Conservation (phyloP, 2,113 vertebrate genomes). For the Pachycephala philippinensis region DNA sequence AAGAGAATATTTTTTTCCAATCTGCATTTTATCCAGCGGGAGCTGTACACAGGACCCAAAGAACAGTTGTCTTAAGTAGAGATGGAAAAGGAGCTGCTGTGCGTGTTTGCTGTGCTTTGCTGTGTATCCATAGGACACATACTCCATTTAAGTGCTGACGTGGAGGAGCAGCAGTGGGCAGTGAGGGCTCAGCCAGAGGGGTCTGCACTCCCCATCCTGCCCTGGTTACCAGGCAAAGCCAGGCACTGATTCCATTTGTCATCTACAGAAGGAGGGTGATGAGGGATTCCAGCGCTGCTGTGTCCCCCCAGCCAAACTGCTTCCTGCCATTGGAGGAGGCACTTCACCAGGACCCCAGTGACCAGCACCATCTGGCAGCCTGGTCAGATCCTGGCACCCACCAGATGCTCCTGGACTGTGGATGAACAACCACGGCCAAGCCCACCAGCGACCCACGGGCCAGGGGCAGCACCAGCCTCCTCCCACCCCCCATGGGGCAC, state of each 20-base stretch:
- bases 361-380: neutral
- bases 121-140: neutral
- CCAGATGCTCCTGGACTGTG: neutral
- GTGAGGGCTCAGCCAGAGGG: neutral
- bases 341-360: neutral
- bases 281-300: neutral
- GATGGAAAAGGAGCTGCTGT: neutral
- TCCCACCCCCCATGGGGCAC: neutral
- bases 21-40: neutral
- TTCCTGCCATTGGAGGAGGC: neutral
- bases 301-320: neutral
- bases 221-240: neutral
- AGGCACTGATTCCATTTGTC: neutral
- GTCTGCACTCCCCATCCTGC: fast-evolving
- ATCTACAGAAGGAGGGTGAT: neutral
- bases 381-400: neutral
- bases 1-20: neutral
- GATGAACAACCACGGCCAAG: neutral
- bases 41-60: neutral
- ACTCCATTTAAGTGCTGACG: neutral
- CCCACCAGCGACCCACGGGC: fast-evolving
- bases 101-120: neutral
- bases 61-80: neutral
- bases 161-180: neutral
- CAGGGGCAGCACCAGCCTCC: neutral